These are phyloP conservation scores for Rhaphigaster nebulosa DNA, from an alignment of 2,888 invertebrate species.

Conservation along the genomic window DNA sequence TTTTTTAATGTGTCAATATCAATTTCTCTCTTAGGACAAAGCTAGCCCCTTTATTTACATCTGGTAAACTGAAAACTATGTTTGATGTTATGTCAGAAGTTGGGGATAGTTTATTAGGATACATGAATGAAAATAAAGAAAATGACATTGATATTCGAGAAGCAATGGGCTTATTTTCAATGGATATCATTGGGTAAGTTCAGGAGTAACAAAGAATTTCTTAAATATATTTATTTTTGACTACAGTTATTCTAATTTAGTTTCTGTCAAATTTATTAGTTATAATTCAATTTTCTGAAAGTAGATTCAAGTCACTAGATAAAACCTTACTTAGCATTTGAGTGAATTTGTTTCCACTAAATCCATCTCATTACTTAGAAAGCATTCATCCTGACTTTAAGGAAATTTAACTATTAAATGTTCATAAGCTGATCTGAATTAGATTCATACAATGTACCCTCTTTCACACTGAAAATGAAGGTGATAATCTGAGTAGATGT, in stretches of 20 bases:
- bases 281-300: no score
- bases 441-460: no score
- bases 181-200: slow-evolving; percentile 54
- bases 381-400: no score
- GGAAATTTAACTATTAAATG: no score
- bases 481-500: no score
- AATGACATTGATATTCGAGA: slow-evolving; percentile 20
- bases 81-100: not conserved
- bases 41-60: slow-evolving; percentile 7
- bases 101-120: not conserved
- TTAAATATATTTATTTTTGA: not conserved
- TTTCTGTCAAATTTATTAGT: not conserved
- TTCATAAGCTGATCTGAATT: no score
- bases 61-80: slow-evolving; percentile 28
- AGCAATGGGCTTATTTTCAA: slow-evolving; percentile 47
- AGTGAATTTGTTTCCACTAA: no score
- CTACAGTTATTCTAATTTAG: not conserved
- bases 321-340: no score
- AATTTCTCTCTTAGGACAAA: not conserved
- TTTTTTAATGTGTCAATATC: not conserved
- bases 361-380: no score
- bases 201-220: not conserved
- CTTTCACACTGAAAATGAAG: no score
- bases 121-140: not conserved
- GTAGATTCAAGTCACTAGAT: no score